A percentile compares a stretch with the other conserved stretches of the same genome.
Evolutionary conservation across 2,888 invertebrate species (phyloP).

Genomic region (Chymomyza procnemis): DNA sequence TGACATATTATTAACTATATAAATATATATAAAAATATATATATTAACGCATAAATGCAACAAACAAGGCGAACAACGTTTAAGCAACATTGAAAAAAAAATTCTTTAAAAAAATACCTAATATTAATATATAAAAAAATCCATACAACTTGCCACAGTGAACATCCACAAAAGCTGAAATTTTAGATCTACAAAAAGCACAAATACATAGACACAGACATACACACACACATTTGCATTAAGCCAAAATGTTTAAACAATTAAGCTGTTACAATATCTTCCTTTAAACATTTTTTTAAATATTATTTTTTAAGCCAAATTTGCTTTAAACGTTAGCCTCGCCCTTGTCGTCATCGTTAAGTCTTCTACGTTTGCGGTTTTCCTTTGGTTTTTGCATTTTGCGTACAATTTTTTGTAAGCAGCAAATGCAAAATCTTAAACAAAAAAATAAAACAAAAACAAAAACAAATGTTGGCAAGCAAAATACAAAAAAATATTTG

Average conservation of each 20-base stretch:
- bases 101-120: neutral
- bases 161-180: neutral
- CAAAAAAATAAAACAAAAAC: too few species aligned
- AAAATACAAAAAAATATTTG: slow-evolving; percentile 45
- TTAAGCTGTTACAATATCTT: neutral
- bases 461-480: slow-evolving; percentile 35
- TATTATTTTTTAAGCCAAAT: slow-evolving; percentile 30
- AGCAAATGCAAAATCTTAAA: slow-evolving; percentile 20
- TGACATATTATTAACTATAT: too few species aligned
- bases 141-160: neutral
- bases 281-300: slow-evolving; percentile 11
- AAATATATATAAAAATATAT: neutral
- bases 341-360: neutral
- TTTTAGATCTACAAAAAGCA: neutral
- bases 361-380: slow-evolving; percentile 48
- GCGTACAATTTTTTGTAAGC: slow-evolving; percentile 40
- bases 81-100: neutral
- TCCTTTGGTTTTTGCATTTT: slow-evolving; percentile 46
- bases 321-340: slow-evolving; percentile 17
- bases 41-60: too few species aligned
- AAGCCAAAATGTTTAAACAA: neutral
- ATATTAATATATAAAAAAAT: neutral
- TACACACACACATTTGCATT: neutral
- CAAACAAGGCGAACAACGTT: neutral
- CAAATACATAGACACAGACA: slow-evolving; percentile 2